These are phyloP conservation scores for Ferrisia virgata DNA, from an alignment of 2,888 invertebrate genomes.

Conservation along the genomic window DNA sequence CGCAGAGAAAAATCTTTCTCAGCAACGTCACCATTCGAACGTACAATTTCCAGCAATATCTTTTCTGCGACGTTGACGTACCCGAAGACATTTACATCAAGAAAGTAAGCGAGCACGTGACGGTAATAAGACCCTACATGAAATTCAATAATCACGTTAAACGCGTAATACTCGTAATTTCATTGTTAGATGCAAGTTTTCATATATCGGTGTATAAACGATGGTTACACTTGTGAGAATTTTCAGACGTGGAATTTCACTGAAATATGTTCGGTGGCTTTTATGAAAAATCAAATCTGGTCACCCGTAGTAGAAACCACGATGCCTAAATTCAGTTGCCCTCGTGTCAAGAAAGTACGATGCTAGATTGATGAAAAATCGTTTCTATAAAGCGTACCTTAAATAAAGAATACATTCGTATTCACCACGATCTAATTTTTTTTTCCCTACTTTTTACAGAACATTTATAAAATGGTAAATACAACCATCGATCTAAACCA, in stretches of 20 bases:
- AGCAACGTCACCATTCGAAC: background rate
- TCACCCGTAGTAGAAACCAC: slow-evolving; percentile 34
- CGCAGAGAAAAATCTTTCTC: background rate
- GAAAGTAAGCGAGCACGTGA: background rate
- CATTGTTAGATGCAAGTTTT: background rate
- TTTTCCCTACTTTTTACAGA: slow-evolving; percentile 1
- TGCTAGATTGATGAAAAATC: too few species aligned
- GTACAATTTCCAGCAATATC: slow-evolving; percentile 32
- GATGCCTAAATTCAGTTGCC: slow-evolving; percentile 27
- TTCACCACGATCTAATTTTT: too few species aligned
- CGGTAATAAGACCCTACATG: too few species aligned
- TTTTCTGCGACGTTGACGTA: slow-evolving; percentile 5
- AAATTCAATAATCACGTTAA: too few species aligned
- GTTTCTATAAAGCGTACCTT: too few species aligned
- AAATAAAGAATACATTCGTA: too few species aligned
- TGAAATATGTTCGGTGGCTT: slow-evolving; percentile 7
- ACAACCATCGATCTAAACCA: slow-evolving; percentile 31
- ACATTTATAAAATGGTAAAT: slow-evolving; percentile 34
- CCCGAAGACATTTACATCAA: slow-evolving; percentile 19
- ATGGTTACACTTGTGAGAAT: slow-evolving; percentile 29
- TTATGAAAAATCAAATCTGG: slow-evolving; percentile 41
- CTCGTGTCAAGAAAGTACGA: slow-evolving; percentile 19
- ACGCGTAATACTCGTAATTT: background rate
- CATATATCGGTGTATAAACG: slow-evolving; percentile 20
- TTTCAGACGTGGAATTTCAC: slow-evolving; percentile 39